phyloP scores from a whole-genome alignment of 1,140 invertebrate genomes.

The Maniola jurtina region DNA sequence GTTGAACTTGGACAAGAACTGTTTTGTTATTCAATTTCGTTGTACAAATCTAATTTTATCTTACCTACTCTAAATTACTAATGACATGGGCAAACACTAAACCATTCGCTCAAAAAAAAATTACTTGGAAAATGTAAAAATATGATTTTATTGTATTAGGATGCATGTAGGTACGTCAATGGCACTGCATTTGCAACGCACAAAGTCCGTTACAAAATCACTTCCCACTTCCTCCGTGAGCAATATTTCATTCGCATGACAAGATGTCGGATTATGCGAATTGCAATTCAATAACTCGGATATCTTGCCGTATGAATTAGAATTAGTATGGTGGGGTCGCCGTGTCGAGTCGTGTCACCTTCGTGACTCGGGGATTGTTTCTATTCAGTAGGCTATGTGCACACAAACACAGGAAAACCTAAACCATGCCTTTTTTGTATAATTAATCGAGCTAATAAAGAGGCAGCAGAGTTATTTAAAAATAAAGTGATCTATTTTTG shows the following conservation, averaged over 20 bases:
- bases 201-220: not conserved
- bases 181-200: not conserved
- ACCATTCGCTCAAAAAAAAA: too few species aligned
- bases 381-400: not conserved
- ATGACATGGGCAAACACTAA: too few species aligned
- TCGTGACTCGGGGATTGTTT: constrained; percentile 30
- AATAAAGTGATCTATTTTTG: too few species aligned
- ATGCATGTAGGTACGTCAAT: not conserved
- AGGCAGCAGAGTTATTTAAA: too few species aligned
- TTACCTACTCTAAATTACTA: too few species aligned
- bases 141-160: too few species aligned
- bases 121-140: too few species aligned
- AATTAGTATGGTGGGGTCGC: constrained; percentile 23
- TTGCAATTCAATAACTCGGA: constrained; percentile 12
- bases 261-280: constrained; percentile 5
- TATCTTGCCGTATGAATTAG: constrained; percentile 24
- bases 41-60: too few species aligned
- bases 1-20: too few species aligned
- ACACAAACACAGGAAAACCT: not conserved
- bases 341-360: constrained; percentile 31
- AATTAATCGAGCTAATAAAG: too few species aligned
- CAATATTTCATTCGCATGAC: constrained; percentile 3
- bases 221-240: constrained; percentile 1
- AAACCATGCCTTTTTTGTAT: not conserved
- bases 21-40: too few species aligned